phyloP scores from a whole-genome alignment of 2,113 vertebrate genomes.

The Callionymus lyra region DNA sequence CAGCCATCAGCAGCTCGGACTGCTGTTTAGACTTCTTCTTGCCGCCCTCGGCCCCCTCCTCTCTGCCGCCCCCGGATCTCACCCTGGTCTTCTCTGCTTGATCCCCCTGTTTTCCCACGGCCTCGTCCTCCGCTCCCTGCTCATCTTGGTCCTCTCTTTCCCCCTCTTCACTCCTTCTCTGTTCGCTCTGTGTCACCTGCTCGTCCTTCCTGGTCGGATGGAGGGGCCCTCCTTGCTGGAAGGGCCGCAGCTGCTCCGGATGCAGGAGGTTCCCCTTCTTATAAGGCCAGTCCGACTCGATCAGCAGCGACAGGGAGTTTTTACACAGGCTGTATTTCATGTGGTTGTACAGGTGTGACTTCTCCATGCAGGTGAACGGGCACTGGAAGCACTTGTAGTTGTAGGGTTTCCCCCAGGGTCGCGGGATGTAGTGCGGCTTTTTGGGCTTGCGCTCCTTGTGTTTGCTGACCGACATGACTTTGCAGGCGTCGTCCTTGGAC shows the following conservation, averaged over 20 bases:
- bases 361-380: constrained; percentile 99
- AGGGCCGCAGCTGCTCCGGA: constrained; percentile 72
- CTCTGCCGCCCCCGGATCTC: constrained; percentile 6
- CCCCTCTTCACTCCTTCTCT: constrained; percentile 36
- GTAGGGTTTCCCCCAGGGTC: constrained; percentile 96
- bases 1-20: constrained; percentile 71
- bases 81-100: too few species aligned
- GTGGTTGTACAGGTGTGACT: constrained; percentile 98
- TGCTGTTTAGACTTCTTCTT: constrained; percentile 61
- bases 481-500: constrained; percentile 82
- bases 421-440: constrained; percentile 94
- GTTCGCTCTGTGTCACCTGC: constrained; percentile 40
- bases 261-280: constrained; percentile 79
- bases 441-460: constrained; percentile 93
- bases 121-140: constrained; percentile 22
- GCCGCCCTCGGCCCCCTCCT: constrained; percentile 26
- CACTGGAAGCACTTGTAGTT: constrained; percentile 99
- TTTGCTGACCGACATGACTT: constrained; percentile 73
- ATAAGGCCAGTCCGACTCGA: constrained; percentile 88
- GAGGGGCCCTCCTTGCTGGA: constrained; percentile 56
- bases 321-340: constrained; percentile 99
- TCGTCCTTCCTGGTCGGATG: constrained; percentile 31
- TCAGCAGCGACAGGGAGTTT: constrained; percentile 91
- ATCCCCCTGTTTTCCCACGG: constrained; percentile 19
- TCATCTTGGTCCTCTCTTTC: constrained; percentile 57